Base-by-base conservation (phyloP, 2,113 vertebrate species). In the Nicator chloris region DNA sequence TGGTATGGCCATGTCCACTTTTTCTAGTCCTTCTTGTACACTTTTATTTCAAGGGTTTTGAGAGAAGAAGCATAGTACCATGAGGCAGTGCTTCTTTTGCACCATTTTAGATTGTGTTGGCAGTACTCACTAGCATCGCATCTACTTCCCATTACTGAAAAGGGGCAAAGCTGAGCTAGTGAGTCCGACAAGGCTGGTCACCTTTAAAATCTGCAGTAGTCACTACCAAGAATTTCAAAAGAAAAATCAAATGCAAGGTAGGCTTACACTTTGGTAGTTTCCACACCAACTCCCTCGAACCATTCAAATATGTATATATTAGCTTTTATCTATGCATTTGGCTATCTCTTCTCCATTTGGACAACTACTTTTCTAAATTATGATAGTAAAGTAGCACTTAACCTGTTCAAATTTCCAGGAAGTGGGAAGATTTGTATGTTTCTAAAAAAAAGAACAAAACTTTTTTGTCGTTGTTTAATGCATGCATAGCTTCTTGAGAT, bases 1-100 rank as follows among this genome's bases (percentile, higher is more conserved):
- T 83, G 57, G 71, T 75, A 71, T 57, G 56, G 64, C 93, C 64
- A 39, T 88, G 76, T 78, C 68, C 72, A 78, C 35, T 93, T 90
- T 81, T 92, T 80, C 68, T 88, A 83, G 88, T 64, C 31, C 37
- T 87, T 79, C 78, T 94, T 88, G 76, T 80, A 49, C 86, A 47
- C 79, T 80, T 88, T 54, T 71, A 4, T 94, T 94, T 90, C 47
- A 77, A 90, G 65, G 79, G 69, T 73, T 94, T 79, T 75, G 80
- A 90, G 85, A 60, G 70, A 92, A 88, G 40, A 86, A 95, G 75
- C 82, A 10, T 69, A 90, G 80, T 90, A 95, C 72, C 68, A 59
- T 63, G 76, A 49, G 82, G 72, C 19, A 92, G 14, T 83, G 86
- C 88, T 95, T 94, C 53, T 81, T 96, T 94, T 92, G 77, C 57